Evolutionary conservation across 2,113 vertebrate species (phyloP).

Genomic region (Pteropus alecto): DNA sequence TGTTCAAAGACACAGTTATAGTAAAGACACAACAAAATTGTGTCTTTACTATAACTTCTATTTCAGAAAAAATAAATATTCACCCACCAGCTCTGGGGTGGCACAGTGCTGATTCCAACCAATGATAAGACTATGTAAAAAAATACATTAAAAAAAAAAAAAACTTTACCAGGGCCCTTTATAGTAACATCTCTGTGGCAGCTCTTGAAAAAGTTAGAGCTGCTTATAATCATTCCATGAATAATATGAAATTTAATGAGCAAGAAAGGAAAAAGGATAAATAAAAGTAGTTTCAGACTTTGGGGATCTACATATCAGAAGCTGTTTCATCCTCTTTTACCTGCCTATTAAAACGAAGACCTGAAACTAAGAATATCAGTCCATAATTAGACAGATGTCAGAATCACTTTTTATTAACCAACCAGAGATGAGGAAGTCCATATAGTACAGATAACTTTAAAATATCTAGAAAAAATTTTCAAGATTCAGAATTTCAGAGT

Average conservation of each 20-base stretch:
- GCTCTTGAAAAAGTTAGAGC: slow-evolving; percentile 11
- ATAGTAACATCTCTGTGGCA: neutral
- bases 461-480: neutral
- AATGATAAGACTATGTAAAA: neutral
- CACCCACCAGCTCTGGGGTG: neutral
- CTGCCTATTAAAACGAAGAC: neutral
- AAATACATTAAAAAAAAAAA: neutral
- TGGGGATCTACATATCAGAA: neutral
- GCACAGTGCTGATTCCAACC: neutral
- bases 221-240: slow-evolving; percentile 33
- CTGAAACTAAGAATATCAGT: neutral
- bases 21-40: too few relatives aligned
- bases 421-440: neutral
- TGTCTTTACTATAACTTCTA: slow-evolving; percentile 38
- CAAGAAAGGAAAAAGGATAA: neutral
- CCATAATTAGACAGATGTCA: neutral
- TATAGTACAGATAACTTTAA: neutral
- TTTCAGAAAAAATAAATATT: slow-evolving; percentile 46
- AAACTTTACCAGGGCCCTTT: neutral
- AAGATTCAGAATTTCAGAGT: neutral
- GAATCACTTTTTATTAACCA: neutral
- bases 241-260: slow-evolving; percentile 34
- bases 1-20: too few relatives aligned
- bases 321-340: neutral
- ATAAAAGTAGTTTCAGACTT: slow-evolving; percentile 3